phyloP scores from a whole-genome alignment of 2,797 vertebrate species.

The Onychomys leucogaster region DNA sequence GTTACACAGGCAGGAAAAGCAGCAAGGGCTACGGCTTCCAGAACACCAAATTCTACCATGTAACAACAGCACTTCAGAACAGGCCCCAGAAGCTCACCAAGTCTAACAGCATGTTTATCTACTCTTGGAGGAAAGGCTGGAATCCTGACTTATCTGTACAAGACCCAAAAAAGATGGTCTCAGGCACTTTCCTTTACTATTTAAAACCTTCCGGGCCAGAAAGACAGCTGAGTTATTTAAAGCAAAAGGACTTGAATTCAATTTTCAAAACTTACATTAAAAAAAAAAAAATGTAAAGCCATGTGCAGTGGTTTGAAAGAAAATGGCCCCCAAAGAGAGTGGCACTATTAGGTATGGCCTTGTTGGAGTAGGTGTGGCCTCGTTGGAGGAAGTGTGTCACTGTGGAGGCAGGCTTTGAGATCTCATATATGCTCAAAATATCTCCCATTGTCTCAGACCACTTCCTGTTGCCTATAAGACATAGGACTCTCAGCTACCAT shows the following conservation, averaged over 20 bases:
- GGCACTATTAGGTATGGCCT: not conserved
- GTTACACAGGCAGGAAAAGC: not conserved
- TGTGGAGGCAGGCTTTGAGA: not conserved
- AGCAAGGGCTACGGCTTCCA: not conserved
- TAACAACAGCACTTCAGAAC: not conserved
- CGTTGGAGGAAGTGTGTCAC: not conserved
- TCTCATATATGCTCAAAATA: not conserved
- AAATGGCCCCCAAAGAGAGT: not conserved
- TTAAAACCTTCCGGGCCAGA: constrained; percentile 1
- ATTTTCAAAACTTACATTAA: not conserved
- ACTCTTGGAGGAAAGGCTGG: not conserved
- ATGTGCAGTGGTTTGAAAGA: not conserved
- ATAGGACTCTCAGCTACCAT: not conserved
- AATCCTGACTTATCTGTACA: not conserved
- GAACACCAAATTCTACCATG: constrained; percentile 24
- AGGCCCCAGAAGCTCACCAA: not conserved
- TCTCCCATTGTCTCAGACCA: not conserved
- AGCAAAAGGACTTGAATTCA: not conserved
- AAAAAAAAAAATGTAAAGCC: not conserved
- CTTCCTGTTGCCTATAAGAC: not conserved
- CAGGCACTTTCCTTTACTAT: not conserved
- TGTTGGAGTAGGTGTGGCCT: not conserved
- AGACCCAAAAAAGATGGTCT: not conserved
- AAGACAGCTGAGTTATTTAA: not conserved
- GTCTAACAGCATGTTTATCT: not conserved